Percentiles rank a stretch among this genome's conserved stretches.
Conservation (phyloP, 2,113 vertebrate species). For the Scalopus aquaticus region DNA sequence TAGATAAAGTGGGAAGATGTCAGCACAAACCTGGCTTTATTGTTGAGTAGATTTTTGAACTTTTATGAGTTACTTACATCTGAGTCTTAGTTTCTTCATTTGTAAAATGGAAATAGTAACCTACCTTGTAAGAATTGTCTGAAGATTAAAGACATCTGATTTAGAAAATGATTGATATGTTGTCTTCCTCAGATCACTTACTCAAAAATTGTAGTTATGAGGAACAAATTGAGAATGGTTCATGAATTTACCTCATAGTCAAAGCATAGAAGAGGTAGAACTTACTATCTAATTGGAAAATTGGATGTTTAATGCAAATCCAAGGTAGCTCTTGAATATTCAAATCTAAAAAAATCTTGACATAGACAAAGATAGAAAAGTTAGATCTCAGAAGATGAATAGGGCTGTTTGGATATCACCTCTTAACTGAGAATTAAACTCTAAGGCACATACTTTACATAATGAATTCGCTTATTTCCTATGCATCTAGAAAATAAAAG, state of each 20-base stretch:
- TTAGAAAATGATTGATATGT: not conserved
- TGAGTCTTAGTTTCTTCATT: not conserved
- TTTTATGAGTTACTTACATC: not conserved
- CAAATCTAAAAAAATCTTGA: constrained; percentile 10
- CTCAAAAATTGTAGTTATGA: not conserved
- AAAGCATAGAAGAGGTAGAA: not conserved
- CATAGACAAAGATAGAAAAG: not conserved
- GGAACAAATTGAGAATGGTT: not conserved
- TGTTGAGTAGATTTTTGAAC: not conserved
- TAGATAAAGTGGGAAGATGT: not conserved
- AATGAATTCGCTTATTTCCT: constrained; percentile 1
- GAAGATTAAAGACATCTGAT: not conserved
- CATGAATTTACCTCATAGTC: not conserved
- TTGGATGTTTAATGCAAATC: not conserved
- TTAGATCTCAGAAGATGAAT: not conserved
- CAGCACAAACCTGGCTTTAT: not conserved
- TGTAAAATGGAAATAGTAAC: not conserved
- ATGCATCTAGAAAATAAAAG: not conserved
- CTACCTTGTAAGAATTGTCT: not conserved
- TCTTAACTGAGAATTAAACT: not conserved
- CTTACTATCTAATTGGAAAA: not conserved
- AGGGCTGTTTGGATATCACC: not conserved
- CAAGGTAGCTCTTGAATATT: not conserved
- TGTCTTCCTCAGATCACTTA: not conserved
- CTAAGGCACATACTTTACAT: not conserved